These are phyloP conservation scores for Brachynemurus nebulosus DNA, from an alignment of 2,888 invertebrate genomes.

Conservation along the genomic window DNA sequence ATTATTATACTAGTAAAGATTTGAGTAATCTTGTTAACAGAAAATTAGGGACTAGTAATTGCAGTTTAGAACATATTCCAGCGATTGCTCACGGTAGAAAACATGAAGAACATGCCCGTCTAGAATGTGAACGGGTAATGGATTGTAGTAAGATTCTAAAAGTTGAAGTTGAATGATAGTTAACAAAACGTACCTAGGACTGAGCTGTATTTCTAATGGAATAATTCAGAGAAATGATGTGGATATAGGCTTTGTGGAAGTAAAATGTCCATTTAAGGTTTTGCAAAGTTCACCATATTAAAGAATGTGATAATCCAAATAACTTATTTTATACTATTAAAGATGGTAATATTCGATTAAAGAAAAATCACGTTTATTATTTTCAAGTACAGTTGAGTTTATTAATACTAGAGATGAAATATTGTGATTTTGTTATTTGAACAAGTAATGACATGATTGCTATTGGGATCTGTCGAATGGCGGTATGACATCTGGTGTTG, in stretches of 20 bases:
- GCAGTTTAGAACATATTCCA: not conserved
- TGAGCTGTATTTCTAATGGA: conserved; percentile 11
- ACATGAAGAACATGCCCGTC: not conserved
- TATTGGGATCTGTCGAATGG: too few species aligned
- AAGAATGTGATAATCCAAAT: not conserved
- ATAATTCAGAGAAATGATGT: conserved; percentile 6
- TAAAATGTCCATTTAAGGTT: not conserved
- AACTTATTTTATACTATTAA: conserved; percentile 5
- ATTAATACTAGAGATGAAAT: not conserved
- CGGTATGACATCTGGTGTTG: too few species aligned
- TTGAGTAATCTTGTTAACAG: conserved; percentile 5
- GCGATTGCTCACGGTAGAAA: not conserved
- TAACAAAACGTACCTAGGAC: conserved; percentile 9
- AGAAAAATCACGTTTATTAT: conserved; percentile 10
- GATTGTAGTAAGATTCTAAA: not conserved
- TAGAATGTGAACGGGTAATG: not conserved
- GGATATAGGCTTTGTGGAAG: not conserved
- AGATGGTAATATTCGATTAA: conserved; percentile 6
- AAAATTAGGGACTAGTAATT: not conserved
- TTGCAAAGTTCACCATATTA: not conserved
- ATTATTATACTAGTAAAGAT: conserved; percentile 9
- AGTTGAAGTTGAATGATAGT: conserved; percentile 8
- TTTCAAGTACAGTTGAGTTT: conserved; percentile 8
- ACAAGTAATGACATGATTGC: too few species aligned
- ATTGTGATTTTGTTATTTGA: conserved; percentile 1